Conservation (phyloP, 1,140 invertebrate species). For the Drosophila sulfurigaster region DNA sequence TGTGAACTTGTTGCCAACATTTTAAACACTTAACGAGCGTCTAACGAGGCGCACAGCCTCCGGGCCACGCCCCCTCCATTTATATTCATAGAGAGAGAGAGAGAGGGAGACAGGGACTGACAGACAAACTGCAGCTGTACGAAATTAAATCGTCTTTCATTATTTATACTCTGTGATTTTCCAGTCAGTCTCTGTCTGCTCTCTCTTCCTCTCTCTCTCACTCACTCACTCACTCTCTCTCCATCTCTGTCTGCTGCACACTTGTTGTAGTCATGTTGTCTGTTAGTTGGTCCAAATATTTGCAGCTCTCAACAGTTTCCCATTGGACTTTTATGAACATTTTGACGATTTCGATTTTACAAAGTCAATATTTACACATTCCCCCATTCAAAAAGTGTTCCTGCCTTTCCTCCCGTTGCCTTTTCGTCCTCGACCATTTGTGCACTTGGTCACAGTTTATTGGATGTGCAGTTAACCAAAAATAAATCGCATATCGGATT, state of each 20-base stretch:
- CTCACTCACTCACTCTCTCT: not conserved
- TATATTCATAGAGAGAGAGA: too few relatives aligned
- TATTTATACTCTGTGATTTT: conserved; percentile 78
- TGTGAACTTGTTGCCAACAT: conserved; percentile 47
- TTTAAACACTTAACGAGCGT: conserved; percentile 17
- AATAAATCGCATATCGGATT: conserved; percentile 79
- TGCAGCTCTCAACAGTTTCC: conserved; percentile 66
- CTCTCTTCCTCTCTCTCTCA: not conserved
- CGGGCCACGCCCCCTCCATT: not conserved
- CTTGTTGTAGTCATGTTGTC: conserved; percentile 50
- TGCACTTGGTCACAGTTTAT: conserved; percentile 64
- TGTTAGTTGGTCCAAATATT: conserved; percentile 73
- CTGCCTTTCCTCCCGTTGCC: not conserved
- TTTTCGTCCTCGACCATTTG: not conserved
- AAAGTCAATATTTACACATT: conserved; percentile 78
- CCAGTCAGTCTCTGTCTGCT: conserved; percentile 9
- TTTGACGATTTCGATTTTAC: conserved; percentile 81
- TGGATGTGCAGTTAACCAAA: conserved; percentile 81
- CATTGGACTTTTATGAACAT: conserved; percentile 78
- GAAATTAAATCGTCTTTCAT: conserved; percentile 80
- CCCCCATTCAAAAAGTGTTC: not conserved
- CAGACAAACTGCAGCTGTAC: conserved; percentile 61
- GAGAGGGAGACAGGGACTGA: not conserved
- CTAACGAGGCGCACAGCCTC: conserved; percentile 8
- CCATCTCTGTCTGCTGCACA: not conserved